Percentiles rank a stretch among this genome's conserved stretches.
Conservation (phyloP, 2,888 invertebrate species). For the Scaptomyza flava region DNA sequence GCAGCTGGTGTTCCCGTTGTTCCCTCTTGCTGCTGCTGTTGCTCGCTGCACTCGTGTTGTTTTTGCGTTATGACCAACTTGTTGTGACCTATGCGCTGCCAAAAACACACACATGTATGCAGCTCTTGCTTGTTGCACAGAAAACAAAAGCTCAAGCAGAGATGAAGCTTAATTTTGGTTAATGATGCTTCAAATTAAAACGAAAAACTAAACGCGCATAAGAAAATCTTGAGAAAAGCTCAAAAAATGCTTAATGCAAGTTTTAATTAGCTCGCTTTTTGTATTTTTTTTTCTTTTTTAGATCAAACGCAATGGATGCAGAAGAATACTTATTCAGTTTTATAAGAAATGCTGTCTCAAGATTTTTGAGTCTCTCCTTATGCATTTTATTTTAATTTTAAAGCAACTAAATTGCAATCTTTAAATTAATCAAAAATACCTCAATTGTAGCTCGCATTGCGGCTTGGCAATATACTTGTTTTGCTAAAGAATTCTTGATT, state of each 20-base stretch:
- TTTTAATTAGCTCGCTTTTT: neutral
- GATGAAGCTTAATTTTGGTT: neutral
- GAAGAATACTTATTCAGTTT: too few relatives aligned
- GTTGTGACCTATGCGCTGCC: slow-evolving; percentile 63
- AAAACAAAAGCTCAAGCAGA: neutral
- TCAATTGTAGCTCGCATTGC: neutral
- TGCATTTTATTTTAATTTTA: too few relatives aligned
- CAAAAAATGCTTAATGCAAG: neutral
- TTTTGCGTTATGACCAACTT: slow-evolving; percentile 77
- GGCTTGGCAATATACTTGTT: neutral
- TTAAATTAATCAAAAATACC: neutral
- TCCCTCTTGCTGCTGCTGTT: slow-evolving; percentile 37
- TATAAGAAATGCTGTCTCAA: too few relatives aligned
- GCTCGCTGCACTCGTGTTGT: slow-evolving; percentile 53
- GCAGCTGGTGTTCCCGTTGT: slow-evolving; percentile 39
- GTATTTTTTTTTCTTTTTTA: too few relatives aligned
- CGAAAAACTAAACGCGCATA: neutral
- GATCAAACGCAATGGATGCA: too few relatives aligned
- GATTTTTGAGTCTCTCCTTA: too few relatives aligned
- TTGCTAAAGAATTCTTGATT: neutral
- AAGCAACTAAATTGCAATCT: too few relatives aligned
- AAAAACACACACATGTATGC: slow-evolving; percentile 13
- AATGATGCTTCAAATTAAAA: neutral
- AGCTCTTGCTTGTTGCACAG: neutral
- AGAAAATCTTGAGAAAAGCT: neutral